Evolutionary conservation across 1,140 invertebrate genomes (phyloP), one percentile per base, ranked within the genome.

Genomic region (Sminthurinus signatus): DNA sequence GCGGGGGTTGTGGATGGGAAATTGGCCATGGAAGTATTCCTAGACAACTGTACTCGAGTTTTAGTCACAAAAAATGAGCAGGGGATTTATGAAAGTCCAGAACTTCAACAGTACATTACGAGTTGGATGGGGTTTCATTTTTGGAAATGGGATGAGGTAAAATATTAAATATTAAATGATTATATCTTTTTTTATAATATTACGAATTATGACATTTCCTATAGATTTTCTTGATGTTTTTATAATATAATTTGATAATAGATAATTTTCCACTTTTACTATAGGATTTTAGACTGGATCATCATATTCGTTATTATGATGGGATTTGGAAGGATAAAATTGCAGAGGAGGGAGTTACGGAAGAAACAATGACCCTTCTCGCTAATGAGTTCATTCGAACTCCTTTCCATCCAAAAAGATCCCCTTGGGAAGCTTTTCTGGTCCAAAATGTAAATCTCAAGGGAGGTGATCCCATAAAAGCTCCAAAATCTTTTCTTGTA

Each of bases 81-180:
- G 31, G 63, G 64, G 21, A 17, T 51, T 2, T 54, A 48, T 14
- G 29, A 39, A 14, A 19, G 61, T 31, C 64, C 66, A 15, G 69
- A 71, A 57, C 58, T 50, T 28, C 56, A 60, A 17, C 69, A 71
- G 27, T 61, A 64, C 32, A 69, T 55, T 62, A 10, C 44, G 2
- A 63, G 48, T 19, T 71, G 64, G 63, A 28, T 69, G 32, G 67
- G 67, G 32, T 69, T 56, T 43, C 52, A 65, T 28, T 69, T 69
- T 31, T 69, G 67, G 67, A 61, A 59, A 43, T 65, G 59, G 58
- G 67, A 69, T 36, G 25, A 46, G n/a, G n/a, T n/a, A n/a, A n/a
- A n/a, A n/a, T n/a, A n/a, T n/a, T n/a, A n/a, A n/a, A n/a, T n/a
- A n/a, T n/a, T n/a, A n/a, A n/a, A n/a, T n/a, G n/a, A n/a, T n/a